Percentiles rank a stretch among this genome's conserved stretches.
Conservation (phyloP, 2,797 vertebrate species). For the Molossus molossus region DNA sequence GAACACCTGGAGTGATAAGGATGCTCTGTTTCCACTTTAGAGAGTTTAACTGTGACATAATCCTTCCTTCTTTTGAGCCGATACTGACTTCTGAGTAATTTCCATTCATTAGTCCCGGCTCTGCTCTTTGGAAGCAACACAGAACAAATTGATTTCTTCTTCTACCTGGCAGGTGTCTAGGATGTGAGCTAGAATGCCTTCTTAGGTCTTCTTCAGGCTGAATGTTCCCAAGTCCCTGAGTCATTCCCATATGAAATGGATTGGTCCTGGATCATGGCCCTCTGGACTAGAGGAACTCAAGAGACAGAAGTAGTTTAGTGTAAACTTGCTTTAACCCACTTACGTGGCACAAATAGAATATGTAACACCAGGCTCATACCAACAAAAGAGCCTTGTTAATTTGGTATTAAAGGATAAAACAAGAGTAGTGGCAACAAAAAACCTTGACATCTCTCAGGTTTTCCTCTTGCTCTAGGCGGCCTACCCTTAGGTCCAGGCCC, state of each 20-base stretch:
- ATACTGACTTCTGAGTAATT: not conserved
- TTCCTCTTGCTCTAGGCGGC: not conserved
- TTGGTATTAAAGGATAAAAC: not conserved
- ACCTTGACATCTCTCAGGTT: not conserved
- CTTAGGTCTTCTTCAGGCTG: not conserved
- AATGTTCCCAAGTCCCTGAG: not conserved
- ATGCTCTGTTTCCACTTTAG: not conserved
- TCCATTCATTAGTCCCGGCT: not conserved
- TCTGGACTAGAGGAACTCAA: constrained; percentile 7
- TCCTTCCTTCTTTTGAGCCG: not conserved
- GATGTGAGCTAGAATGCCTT: not conserved
- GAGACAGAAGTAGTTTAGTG: constrained; percentile 37
- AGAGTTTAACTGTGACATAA: not conserved
- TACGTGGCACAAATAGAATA: not conserved
- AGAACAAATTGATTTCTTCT: not conserved
- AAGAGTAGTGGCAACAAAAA: not conserved
- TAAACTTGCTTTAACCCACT: not conserved
- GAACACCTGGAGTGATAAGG: not conserved
- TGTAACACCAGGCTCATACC: not conserved
- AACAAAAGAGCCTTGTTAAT: not conserved
- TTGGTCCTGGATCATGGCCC: not conserved
- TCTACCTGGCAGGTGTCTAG: not conserved
- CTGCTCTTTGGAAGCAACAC: not conserved
- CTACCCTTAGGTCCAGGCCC: not conserved
- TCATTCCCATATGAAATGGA: not conserved